Conservation (phyloP, 1,140 invertebrate genomes). For the Samia ricini region DNA sequence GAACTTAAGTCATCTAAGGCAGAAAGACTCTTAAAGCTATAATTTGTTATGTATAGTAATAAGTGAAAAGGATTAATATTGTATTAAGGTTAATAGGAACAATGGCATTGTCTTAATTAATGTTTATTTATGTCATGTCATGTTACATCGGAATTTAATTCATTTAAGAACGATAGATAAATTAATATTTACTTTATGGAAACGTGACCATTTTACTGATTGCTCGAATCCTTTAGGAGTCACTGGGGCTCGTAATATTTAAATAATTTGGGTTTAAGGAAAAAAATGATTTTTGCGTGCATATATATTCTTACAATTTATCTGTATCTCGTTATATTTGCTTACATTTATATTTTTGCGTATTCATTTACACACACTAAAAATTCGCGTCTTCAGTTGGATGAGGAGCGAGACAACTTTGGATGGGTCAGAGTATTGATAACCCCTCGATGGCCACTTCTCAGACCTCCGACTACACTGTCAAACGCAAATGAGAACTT, state of each 20-base stretch:
- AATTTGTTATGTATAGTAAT: no score
- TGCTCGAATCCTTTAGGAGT: not conserved
- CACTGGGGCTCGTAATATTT: not conserved
- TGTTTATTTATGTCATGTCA: no score
- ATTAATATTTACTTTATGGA: not conserved
- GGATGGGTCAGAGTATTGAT: constrained; percentile 45
- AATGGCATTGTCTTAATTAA: not conserved
- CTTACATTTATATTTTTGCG: not conserved
- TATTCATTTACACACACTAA: constrained; percentile 15
- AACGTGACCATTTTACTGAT: not conserved
- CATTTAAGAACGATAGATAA: not conserved
- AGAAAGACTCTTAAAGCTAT: no score
- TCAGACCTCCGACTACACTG: constrained; percentile 53
- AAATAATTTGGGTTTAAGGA: not conserved
- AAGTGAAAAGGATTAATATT: no score
- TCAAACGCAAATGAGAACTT: constrained; percentile 51
- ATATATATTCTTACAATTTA: not conserved
- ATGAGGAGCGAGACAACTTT: constrained; percentile 44
- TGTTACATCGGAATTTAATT: not conserved
- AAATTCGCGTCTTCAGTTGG: constrained; percentile 37
- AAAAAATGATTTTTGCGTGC: not conserved
- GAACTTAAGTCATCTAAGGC: no score
- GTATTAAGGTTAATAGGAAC: no score
- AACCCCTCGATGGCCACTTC: constrained; percentile 48
- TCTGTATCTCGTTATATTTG: not conserved